phyloP scores from a whole-genome alignment of 2,888 invertebrate species.

The Bellardia pandia region DNA sequence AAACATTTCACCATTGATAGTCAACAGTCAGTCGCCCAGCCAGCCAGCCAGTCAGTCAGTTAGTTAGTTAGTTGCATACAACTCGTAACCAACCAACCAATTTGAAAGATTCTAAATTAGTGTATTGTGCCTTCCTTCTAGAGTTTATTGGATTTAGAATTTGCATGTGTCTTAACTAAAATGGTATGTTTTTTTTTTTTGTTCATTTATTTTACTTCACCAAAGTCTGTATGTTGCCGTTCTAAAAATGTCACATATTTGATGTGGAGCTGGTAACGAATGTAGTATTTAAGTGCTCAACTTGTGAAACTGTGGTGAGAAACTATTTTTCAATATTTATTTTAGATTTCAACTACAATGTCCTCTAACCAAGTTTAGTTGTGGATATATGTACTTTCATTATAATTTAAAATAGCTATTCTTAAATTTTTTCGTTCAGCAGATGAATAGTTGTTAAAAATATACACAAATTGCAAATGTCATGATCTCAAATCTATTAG shows the following conservation, averaged over 20 bases:
- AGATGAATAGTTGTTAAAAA: too few relatives aligned
- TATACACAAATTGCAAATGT: too few relatives aligned
- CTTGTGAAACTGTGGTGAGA: conserved; percentile 47
- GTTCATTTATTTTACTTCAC: background rate
- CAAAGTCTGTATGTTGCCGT: conserved; percentile 47
- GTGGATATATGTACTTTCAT: background rate
- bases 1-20: background rate
- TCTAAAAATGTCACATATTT: conserved; percentile 70
- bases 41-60: background rate
- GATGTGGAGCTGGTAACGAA: conserved; percentile 40
- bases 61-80: conserved; percentile 37
- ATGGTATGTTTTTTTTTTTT: conserved; percentile 10
- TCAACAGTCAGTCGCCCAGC: background rate
- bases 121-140: conserved; percentile 47
- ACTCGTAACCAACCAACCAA: conserved; percentile 54
- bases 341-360: background rate
- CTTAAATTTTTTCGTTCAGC: too few relatives aligned
- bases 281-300: background rate
- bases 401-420: background rate
- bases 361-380: too few relatives aligned
- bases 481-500: too few relatives aligned
- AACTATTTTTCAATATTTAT: conserved; percentile 46
- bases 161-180: conserved; percentile 61
- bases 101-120: conserved; percentile 67
- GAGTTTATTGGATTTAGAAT: conserved; percentile 56